Base-by-base conservation (phyloP, 2,888 invertebrate species). In the Hesperia comma region DNA sequence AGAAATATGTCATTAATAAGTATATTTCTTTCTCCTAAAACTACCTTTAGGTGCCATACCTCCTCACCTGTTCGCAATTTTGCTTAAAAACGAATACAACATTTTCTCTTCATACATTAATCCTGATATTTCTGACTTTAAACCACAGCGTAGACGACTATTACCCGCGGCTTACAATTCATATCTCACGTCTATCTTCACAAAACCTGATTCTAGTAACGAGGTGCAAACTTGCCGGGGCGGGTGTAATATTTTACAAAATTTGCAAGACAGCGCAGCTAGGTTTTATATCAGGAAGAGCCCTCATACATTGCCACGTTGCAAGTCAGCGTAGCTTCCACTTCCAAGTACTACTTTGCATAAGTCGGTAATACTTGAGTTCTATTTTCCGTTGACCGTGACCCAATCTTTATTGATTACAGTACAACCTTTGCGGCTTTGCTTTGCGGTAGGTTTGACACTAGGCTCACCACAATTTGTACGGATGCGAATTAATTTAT, bases 211-310 rank as follows among this genome's bases (percentile, higher is more conserved):
- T 57, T 40, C 17, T 40, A 21, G 57, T 64, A 64, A 64, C 57
- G 63, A 64, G 63, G 51, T 57, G 57, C 49, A 64, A 64, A 64
- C 54, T 64, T 40, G 17, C 17, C 40, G 10, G 43, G 51, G 57
- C 26, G 57, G 51, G 49, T 63, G 63, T 40, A 57, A 58, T 64
- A 64, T 64, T 64, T 64, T 40, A 58, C 40, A 37, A 58, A 58
- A 58, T 64, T 64, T 64, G 57, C 57, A 53, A 64, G 57, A 64
- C 49, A 49, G 49, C 49, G 63, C 33, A 41, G 46, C 32, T 51
- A 53, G 64, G 57, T 64, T 58, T 64, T 51, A 40, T 17, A 32
- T 64, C 57, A 40, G 57, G 40, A 51, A 26, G 46, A 37, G 57
- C 15, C 21, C 7, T 57, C 57, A 41, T n/a, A 43, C 14, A 41